These are phyloP conservation scores for Protodeltote pygarga DNA, from an alignment of 2,888 invertebrate species.

Conservation along the genomic window DNA sequence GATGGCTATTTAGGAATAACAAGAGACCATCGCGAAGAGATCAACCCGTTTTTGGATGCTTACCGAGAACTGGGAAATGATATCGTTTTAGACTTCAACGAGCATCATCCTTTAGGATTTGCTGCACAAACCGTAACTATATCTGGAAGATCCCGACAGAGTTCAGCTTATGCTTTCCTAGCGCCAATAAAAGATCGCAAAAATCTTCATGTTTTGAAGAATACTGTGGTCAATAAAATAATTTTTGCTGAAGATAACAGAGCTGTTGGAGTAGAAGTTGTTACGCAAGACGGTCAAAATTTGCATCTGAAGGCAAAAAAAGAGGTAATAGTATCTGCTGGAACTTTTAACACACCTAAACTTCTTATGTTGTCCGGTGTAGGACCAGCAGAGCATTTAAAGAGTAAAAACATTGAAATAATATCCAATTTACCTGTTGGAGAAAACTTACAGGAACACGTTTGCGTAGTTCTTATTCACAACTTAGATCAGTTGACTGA, in stretches of 20 bases:
- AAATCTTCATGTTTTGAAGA: constrained; percentile 56
- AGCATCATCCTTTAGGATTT: constrained; percentile 61
- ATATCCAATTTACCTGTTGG: constrained; percentile 61
- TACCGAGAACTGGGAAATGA: constrained; percentile 69
- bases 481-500: constrained; percentile 65
- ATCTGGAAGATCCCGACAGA: constrained; percentile 67
- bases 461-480: constrained; percentile 33
- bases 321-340: constrained; percentile 60
- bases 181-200: constrained; percentile 47
- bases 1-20: constrained; percentile 47
- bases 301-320: constrained; percentile 46
- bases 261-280: constrained; percentile 49
- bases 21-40: constrained; percentile 39
- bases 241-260: constrained; percentile 43
- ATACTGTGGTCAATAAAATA: constrained; percentile 53
- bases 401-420: constrained; percentile 51
- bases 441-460: constrained; percentile 59
- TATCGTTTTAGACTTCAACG: constrained; percentile 54
- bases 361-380: constrained; percentile 63
- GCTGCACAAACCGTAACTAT: constrained; percentile 41
- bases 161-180: constrained; percentile 71
- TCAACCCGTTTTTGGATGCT: constrained; percentile 56
- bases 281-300: constrained; percentile 36
- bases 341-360: constrained; percentile 57
- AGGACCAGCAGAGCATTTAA: constrained; percentile 57